phyloP scores from a whole-genome alignment of 2,797 vertebrate species.

The Podarcis siculus region DNA sequence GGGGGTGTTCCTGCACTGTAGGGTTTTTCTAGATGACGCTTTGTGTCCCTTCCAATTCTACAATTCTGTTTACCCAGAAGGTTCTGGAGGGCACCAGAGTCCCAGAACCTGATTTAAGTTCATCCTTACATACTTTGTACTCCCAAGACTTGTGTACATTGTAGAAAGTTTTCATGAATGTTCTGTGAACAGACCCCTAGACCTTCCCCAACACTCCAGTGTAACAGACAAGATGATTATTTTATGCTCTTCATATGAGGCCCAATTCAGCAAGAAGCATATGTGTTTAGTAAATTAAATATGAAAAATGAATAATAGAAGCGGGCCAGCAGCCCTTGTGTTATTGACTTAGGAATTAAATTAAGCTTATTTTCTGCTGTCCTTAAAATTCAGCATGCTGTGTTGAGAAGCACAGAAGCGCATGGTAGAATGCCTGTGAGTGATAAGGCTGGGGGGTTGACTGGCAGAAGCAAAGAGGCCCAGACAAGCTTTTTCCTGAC shows the following conservation, averaged over 20 bases:
- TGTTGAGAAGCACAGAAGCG: conserved; percentile 25
- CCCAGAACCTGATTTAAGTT: no score
- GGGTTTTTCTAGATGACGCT: no score
- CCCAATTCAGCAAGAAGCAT: conserved; percentile 47
- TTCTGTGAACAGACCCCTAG: conserved; percentile 16
- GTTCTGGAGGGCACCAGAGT: no score
- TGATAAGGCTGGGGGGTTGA: background rate
- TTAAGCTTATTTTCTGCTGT: conserved; percentile 45
- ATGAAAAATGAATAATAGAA: conserved; percentile 63
- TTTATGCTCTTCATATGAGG: background rate
- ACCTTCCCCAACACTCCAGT: conserved; percentile 6
- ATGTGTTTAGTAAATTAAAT: conserved; percentile 59
- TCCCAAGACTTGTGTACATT: no score
- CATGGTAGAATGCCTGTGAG: conserved; percentile 5
- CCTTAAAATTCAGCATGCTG: background rate
- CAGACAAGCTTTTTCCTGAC: background rate
- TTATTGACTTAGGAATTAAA: conserved; percentile 49
- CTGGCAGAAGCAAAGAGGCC: conserved; percentile 11
- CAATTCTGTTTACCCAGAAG: no score
- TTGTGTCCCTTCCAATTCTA: no score
- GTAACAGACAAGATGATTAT: conserved; percentile 21
- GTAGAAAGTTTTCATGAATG: background rate
- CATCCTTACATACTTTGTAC: no score
- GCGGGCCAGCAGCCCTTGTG: conserved; percentile 37
- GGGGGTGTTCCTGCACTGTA: no score